Evolutionary conservation across 2,113 vertebrate species (phyloP).

Genomic region (Heliornis fulica): DNA sequence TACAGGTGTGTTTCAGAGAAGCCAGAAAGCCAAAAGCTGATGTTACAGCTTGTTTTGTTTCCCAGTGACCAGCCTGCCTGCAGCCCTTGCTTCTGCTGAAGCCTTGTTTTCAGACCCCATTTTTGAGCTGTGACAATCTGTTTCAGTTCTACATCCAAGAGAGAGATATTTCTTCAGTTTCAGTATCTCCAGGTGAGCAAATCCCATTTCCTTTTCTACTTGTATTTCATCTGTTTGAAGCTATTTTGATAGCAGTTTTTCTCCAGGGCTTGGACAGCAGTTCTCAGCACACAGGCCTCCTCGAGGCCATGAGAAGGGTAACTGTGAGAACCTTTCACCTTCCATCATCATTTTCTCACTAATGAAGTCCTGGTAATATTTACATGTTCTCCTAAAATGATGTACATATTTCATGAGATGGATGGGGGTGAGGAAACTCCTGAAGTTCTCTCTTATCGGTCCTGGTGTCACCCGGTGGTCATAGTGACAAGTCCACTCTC

Average conservation of each 20-base stretch:
- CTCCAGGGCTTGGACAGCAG: neutral
- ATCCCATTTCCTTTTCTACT: neutral
- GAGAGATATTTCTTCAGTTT: neutral
- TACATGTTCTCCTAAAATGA: neutral
- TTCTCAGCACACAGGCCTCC: neutral
- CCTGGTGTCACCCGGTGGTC: neutral
- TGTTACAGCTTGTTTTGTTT: neutral
- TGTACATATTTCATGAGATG: neutral
- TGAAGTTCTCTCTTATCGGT: neutral
- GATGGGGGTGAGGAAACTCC: neutral
- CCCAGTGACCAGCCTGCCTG: neutral
- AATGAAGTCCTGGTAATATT: neutral
- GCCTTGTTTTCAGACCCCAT: neutral
- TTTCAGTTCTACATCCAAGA: neutral
- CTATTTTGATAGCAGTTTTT: neutral
- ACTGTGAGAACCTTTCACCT: neutral
- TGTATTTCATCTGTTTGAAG: neutral
- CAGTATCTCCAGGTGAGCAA: neutral
- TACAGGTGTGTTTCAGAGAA: neutral
- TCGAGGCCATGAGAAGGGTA: rapidly evolving
- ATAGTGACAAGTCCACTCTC: neutral
- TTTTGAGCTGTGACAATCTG: neutral
- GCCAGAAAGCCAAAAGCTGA: neutral
- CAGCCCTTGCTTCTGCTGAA: neutral
- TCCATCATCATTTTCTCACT: neutral